Evolutionary conservation across 2,888 invertebrate genomes (phyloP).

Genomic region (Leucophenga maculata): DNA sequence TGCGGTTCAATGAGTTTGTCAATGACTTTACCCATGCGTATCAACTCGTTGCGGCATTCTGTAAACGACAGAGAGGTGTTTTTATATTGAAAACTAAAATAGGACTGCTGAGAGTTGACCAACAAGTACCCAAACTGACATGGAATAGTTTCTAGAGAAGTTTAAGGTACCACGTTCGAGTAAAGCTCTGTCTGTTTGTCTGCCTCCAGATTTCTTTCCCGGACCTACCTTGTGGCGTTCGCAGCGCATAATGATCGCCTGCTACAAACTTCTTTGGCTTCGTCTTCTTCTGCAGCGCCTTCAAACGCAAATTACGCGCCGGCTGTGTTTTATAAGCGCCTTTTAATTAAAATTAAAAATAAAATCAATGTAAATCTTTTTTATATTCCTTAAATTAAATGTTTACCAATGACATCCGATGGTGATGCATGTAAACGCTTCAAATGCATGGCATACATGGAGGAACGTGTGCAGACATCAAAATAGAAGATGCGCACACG

Average conservation of each 20-base stretch:
- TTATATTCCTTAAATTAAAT: neutral
- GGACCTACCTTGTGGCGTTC: slow-evolving; percentile 69
- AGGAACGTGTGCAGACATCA: slow-evolving; percentile 62
- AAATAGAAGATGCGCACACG: slow-evolving; percentile 66
- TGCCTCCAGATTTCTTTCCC: too few species aligned
- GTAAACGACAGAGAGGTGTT: too few species aligned
- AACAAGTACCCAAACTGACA: too few species aligned
- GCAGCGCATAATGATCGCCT: slow-evolving; percentile 67
- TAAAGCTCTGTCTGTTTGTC: too few species aligned
- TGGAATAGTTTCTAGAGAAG: too few species aligned
- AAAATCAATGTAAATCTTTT: neutral
- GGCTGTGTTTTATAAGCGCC: slow-evolving; percentile 57
- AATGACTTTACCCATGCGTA: slow-evolving; percentile 67
- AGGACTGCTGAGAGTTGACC: too few species aligned
- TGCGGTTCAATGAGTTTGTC: slow-evolving; percentile 68
- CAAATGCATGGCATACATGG: slow-evolving; percentile 65
- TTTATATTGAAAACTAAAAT: too few species aligned
- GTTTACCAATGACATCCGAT: slow-evolving; percentile 64
- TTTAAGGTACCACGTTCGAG: too few species aligned
- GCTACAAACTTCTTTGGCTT: slow-evolving; percentile 54
- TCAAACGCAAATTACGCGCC: slow-evolving; percentile 57
- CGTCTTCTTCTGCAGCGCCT: slow-evolving; percentile 43
- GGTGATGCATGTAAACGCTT: slow-evolving; percentile 60
- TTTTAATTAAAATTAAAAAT: slow-evolving; percentile 25
- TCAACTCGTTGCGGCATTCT: slow-evolving; percentile 68